These are phyloP conservation scores for Opisthocomus hoazin DNA, from an alignment of 2,113 vertebrate species.

Conservation along the genomic window DNA sequence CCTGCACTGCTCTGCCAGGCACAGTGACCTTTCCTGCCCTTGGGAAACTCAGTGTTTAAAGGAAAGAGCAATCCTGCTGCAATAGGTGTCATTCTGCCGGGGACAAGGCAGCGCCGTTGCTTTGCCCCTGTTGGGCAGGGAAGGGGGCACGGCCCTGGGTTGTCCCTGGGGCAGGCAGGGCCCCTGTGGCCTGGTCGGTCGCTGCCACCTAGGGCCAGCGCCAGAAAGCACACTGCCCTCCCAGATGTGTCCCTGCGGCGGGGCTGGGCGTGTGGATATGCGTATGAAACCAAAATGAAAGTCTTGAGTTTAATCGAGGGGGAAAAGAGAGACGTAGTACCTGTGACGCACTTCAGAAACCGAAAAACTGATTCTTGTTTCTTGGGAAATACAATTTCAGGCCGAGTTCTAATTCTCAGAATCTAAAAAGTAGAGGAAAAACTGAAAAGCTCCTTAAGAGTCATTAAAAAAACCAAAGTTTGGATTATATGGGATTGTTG, in stretches of 20 bases:
- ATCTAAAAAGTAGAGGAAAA: not conserved
- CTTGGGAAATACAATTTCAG: not conserved
- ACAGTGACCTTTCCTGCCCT: not conserved
- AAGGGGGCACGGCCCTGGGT: no score
- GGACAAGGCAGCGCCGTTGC: not conserved
- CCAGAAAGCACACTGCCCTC: not conserved
- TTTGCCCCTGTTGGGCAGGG: not conserved
- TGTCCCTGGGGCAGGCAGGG: no score
- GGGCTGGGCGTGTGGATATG: fast-evolving
- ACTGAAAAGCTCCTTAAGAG: not conserved
- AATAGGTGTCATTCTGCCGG: not conserved
- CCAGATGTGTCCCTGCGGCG: no score
- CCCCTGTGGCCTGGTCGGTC: no score
- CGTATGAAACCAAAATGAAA: no score
- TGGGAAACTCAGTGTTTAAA: not conserved
- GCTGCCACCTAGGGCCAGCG: slow-evolving; percentile 62
- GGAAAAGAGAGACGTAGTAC: not conserved
- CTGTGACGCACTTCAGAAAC: not conserved
- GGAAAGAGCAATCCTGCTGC: not conserved
- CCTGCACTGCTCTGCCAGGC: fast-evolving
- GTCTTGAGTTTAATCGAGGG: not conserved
- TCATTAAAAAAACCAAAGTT: not conserved
- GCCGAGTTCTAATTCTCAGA: not conserved
- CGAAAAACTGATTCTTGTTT: not conserved
- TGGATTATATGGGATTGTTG: not conserved